These are phyloP conservation scores for Vulpes ferrilata DNA, from an alignment of 2,113 vertebrate genomes.

Conservation along the genomic window DNA sequence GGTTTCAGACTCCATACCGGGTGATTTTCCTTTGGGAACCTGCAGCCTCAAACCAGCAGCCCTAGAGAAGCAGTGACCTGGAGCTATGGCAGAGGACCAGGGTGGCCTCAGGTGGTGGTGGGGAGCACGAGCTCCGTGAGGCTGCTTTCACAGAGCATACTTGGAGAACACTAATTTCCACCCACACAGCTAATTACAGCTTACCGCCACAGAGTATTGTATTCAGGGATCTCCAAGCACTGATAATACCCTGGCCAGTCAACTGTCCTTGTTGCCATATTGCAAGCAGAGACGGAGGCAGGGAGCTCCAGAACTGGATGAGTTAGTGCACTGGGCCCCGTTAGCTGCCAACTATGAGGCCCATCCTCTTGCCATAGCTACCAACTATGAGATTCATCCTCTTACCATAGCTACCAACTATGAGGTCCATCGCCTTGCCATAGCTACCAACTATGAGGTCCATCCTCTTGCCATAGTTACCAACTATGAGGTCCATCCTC, in stretches of 20 bases:
- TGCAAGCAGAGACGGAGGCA: neutral
- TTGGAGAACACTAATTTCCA: slow-evolving; percentile 69
- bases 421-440: neutral
- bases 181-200: slow-evolving; percentile 74
- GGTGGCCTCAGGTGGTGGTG: slow-evolving; percentile 61
- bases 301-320: neutral
- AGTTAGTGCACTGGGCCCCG: neutral
- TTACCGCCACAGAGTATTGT: slow-evolving; percentile 52
- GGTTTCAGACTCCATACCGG: slow-evolving; percentile 4
- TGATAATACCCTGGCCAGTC: slow-evolving; percentile 29
- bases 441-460: too few relatives aligned
- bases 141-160: slow-evolving; percentile 36
- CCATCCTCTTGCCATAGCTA: neutral
- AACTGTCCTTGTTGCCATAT: slow-evolving; percentile 28
- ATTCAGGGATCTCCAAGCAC: slow-evolving; percentile 59
- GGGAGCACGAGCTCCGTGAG: neutral
- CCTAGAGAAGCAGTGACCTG: slow-evolving; percentile 48
- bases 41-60: neutral
- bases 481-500: too few relatives aligned
- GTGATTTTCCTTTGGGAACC: slow-evolving; percentile 41
- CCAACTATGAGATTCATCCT: too few relatives aligned
- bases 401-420: neutral
- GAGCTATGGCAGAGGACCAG: slow-evolving; percentile 32
- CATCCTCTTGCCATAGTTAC: neutral
- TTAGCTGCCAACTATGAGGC: neutral